phyloP scores from a whole-genome alignment of 2,888 invertebrate genomes.

The Meghimatium bilineatum region DNA sequence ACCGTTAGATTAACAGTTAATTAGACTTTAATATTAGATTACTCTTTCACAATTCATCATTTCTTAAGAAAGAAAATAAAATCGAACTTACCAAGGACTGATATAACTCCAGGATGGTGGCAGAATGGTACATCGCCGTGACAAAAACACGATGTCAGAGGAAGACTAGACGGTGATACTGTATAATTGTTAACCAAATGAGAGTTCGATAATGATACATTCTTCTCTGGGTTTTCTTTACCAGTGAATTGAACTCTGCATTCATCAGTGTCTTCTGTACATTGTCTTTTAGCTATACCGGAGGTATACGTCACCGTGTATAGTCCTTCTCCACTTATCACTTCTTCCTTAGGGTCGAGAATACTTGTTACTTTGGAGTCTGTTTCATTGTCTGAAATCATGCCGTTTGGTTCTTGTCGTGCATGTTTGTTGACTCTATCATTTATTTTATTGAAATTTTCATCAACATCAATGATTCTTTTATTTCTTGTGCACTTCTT shows the following conservation, averaged over 20 bases:
- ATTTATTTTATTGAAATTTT: not conserved
- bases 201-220: not conserved
- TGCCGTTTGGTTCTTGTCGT: too few relatives aligned
- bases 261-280: not conserved
- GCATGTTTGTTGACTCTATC: not conserved
- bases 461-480: not conserved
- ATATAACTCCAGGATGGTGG: conserved; percentile 46
- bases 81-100: conserved; percentile 49
- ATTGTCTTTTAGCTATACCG: not conserved
- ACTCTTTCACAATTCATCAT: not conserved
- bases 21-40: not conserved
- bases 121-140: conserved; percentile 54
- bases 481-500: not conserved
- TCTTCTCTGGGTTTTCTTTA: not conserved
- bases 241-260: not conserved
- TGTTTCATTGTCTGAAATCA: not conserved
- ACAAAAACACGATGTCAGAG: conserved; percentile 43
- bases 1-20: not conserved
- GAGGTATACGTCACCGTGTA: too few relatives aligned
- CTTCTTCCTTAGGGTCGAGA: not conserved
- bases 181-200: not conserved
- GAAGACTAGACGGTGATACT: not conserved
- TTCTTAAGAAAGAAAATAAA: not conserved
- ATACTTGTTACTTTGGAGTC: too few relatives aligned
- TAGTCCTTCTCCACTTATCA: not conserved